Evolutionary conservation across 2,113 vertebrate species (phyloP).

Genomic region (Atrichornis clamosus): DNA sequence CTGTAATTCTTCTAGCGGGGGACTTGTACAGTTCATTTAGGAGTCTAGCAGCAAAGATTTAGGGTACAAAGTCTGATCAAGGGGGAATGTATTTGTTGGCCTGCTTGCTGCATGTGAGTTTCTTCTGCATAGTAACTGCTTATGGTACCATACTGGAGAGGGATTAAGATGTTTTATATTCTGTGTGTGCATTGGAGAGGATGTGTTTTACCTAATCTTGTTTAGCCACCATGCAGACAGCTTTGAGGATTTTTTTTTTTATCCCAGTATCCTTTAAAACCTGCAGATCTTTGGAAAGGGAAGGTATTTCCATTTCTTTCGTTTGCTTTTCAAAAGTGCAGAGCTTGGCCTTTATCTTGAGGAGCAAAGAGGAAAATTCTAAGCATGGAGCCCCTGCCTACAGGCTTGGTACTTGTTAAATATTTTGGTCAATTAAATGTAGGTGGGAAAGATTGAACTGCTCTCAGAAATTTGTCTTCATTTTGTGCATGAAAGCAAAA

Average conservation of each 20-base stretch:
- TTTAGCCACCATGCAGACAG: slow-evolving; percentile 81
- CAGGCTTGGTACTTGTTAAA: slow-evolving; percentile 78
- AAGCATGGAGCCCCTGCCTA: slow-evolving; percentile 68
- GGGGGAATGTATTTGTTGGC: background rate
- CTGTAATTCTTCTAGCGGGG: background rate
- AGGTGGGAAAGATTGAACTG: background rate
- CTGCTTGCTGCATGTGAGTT: background rate
- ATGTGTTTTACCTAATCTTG: slow-evolving; percentile 85
- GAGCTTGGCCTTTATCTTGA: slow-evolving; percentile 67
- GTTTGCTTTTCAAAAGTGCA: slow-evolving; percentile 54
- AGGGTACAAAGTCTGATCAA: background rate
- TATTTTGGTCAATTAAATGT: slow-evolving; percentile 71
- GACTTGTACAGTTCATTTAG: background rate
- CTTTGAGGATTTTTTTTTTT: slow-evolving; percentile 77
- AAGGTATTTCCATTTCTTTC: slow-evolving; percentile 77
- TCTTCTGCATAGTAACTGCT: slow-evolving; percentile 35
- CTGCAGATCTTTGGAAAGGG: slow-evolving; percentile 68
- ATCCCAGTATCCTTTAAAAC: slow-evolving; percentile 72
- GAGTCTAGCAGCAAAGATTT: background rate
- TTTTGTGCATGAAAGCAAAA: background rate
- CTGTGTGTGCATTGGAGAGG: slow-evolving; percentile 79
- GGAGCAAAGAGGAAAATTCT: slow-evolving; percentile 60
- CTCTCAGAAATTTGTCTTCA: slow-evolving; percentile 13
- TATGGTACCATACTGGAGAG: slow-evolving; percentile 26
- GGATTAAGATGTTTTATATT: slow-evolving; percentile 79